Evolutionary conservation across 2,113 vertebrate genomes (phyloP).

Genomic region (Pristiophorus japonicus): DNA sequence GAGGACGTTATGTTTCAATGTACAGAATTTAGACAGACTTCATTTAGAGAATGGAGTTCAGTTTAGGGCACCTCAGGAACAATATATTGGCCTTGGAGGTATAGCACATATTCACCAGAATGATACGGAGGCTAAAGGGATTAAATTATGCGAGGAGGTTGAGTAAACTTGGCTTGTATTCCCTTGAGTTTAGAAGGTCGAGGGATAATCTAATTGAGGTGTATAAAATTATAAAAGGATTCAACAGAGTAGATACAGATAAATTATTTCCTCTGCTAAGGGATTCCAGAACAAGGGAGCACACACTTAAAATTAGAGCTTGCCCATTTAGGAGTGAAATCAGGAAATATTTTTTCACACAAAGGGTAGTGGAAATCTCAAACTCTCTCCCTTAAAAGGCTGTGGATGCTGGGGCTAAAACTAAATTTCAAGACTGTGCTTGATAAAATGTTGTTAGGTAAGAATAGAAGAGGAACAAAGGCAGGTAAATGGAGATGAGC

Average conservation of each 20-base stretch:
- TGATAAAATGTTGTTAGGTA: not conserved
- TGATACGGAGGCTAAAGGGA: not conserved
- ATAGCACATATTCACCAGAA: not conserved
- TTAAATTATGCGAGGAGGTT: not conserved
- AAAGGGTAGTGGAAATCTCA: not conserved
- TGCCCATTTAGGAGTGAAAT: not conserved
- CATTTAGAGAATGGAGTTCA: not conserved
- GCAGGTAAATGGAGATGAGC: not conserved
- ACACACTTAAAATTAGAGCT: not conserved
- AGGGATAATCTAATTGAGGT: not conserved
- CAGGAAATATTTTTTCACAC: not conserved
- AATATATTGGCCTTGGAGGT: not conserved
- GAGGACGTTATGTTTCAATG: not conserved
- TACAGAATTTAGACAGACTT: not conserved
- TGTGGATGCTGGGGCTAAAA: not conserved
- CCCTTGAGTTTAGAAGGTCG: not conserved
- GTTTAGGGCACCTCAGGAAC: not conserved
- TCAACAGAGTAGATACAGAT: not conserved
- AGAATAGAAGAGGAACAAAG: not conserved
- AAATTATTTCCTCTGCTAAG: not conserved
- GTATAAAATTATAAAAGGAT: not conserved
- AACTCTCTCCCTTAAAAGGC: not conserved
- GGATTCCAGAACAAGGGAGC: not conserved
- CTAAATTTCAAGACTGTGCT: not conserved
- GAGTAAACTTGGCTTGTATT: not conserved